phyloP scores from a whole-genome alignment of 2,797 vertebrate species.

The Phataginus tetradactyla region DNA sequence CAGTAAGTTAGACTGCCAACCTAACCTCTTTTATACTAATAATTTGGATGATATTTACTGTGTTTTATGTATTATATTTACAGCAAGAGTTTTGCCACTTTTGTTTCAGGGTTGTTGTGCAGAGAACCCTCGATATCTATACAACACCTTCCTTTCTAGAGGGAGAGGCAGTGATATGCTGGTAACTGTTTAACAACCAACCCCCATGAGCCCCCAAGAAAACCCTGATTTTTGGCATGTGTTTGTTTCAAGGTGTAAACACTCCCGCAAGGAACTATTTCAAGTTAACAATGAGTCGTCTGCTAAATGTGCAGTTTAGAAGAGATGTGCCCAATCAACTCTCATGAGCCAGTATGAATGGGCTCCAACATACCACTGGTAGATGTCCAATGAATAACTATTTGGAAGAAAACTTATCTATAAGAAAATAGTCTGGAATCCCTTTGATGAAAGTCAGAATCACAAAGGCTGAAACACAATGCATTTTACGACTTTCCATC shows the following conservation, averaged over 20 bases:
- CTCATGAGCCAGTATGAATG: not conserved
- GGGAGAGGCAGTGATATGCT: not conserved
- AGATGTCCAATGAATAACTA: not conserved
- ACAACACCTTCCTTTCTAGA: not conserved
- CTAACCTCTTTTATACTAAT: not conserved
- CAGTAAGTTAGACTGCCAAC: not conserved
- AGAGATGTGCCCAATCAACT: not conserved
- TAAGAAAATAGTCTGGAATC: constrained; percentile 5
- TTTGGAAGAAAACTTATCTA: not conserved
- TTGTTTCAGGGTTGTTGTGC: not conserved
- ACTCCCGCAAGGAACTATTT: not conserved
- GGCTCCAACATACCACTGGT: not conserved
- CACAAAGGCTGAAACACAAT: constrained; percentile 30
- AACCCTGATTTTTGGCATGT: not conserved
- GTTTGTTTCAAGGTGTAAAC: not conserved
- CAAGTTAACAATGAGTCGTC: not conserved
- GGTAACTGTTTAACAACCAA: not conserved
- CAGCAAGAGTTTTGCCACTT: not conserved
- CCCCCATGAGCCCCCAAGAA: not conserved
- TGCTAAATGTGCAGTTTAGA: not conserved
- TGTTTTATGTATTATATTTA: not conserved
- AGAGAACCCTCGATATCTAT: not conserved
- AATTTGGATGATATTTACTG: not conserved
- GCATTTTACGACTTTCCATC: not conserved
- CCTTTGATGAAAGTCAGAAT: constrained; percentile 28